Percentiles rank a stretch among this genome's conserved stretches.
Evolutionary conservation across 2,113 vertebrate genomes (phyloP).

Genomic region (Axis porcinus): DNA sequence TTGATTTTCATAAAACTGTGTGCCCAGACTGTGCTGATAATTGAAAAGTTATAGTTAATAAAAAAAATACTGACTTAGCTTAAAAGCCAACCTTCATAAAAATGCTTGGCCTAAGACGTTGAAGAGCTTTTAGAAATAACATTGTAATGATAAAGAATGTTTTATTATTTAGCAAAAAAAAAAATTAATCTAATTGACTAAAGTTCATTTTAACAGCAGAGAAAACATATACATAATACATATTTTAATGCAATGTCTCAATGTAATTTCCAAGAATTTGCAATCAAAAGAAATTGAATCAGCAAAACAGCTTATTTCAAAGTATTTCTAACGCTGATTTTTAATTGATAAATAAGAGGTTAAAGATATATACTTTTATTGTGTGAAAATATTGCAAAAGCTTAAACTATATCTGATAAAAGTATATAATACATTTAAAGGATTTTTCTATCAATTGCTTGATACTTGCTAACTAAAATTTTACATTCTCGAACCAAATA

Average conservation of each 20-base stretch:
- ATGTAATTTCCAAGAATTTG: not conserved
- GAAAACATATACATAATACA: not conserved
- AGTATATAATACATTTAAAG: not conserved
- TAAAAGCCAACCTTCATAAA: conserved; percentile 34
- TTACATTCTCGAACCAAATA: not conserved
- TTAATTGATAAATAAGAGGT: not conserved
- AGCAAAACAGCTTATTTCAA: not conserved
- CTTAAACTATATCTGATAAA: not conserved
- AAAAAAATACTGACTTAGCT: conserved; percentile 32
- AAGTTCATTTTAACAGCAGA: not conserved
- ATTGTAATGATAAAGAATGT: not conserved
- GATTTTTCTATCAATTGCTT: not conserved
- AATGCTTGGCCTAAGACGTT: conserved; percentile 4
- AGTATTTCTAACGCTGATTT: not conserved
- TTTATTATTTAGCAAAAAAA: not conserved
- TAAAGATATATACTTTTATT: not conserved
- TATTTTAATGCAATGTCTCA: not conserved
- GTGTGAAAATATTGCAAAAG: not conserved
- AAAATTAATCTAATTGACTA: not conserved
- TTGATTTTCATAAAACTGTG: not conserved
- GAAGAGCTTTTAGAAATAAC: not conserved
- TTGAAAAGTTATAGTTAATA: not conserved
- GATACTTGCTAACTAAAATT: not conserved
- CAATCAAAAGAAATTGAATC: not conserved
- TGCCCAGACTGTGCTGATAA: not conserved